phyloP scores from a whole-genome alignment of 2,888 invertebrate genomes.

The Prionchulus punctatus region DNA sequence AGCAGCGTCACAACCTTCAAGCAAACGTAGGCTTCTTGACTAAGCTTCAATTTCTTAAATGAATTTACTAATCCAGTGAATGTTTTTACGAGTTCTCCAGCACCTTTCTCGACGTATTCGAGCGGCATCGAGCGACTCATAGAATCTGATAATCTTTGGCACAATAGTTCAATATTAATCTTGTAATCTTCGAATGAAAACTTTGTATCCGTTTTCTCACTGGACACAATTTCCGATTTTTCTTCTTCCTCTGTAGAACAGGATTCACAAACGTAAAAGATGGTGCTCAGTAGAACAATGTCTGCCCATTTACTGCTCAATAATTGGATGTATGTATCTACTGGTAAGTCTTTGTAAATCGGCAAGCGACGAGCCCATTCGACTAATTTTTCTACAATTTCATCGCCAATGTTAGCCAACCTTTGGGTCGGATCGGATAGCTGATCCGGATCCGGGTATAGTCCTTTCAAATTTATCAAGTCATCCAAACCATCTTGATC shows the following conservation, averaged over 20 bases:
- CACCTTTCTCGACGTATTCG: slow-evolving; percentile 55
- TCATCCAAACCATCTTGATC: slow-evolving; percentile 94
- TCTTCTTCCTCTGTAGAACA: background rate
- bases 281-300: slow-evolving; percentile 16
- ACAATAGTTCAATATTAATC: slow-evolving; percentile 23
- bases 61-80: slow-evolving; percentile 86
- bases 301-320: slow-evolving; percentile 79
- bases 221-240: background rate
- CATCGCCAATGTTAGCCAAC: slow-evolving; percentile 86
- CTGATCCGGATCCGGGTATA: slow-evolving; percentile 36
- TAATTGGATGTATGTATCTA: slow-evolving; percentile 78
- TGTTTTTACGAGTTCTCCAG: slow-evolving; percentile 88
- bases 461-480: slow-evolving; percentile 58
- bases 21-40: slow-evolving; percentile 94
- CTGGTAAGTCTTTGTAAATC: slow-evolving; percentile 86
- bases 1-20: slow-evolving; percentile 93
- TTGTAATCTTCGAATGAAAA: slow-evolving; percentile 18
- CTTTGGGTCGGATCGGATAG: slow-evolving; percentile 26
- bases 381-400: slow-evolving; percentile 91
- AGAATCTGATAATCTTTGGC: slow-evolving; percentile 21
- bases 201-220: background rate
- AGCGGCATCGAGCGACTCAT: slow-evolving; percentile 23
- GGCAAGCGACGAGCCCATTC: slow-evolving; percentile 97
- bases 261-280: slow-evolving; percentile 3
- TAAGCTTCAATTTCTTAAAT: slow-evolving; percentile 67